Evolutionary conservation across 2,113 vertebrate genomes (phyloP).

Genomic region (Hemibagrus wyckioides): DNA sequence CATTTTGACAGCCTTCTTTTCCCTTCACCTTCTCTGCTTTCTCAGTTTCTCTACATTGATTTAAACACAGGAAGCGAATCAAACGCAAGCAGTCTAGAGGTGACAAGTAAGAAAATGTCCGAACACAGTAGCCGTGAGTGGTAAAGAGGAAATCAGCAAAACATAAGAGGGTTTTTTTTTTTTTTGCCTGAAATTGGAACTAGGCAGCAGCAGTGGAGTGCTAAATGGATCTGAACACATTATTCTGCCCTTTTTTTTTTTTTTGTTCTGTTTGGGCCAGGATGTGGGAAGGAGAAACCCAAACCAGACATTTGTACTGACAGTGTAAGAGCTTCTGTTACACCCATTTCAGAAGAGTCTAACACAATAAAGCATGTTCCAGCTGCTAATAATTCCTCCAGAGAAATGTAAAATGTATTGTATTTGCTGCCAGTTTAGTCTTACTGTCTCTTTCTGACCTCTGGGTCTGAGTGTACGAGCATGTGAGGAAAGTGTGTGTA

Average conservation of each 20-base stretch:
- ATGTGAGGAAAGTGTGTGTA: background rate
- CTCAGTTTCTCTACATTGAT: constrained; percentile 61
- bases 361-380: constrained; percentile 6
- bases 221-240: constrained; percentile 38
- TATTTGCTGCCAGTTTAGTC: background rate
- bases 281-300: constrained; percentile 34
- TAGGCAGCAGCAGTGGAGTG: constrained; percentile 10
- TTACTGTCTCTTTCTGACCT: background rate
- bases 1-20: constrained; percentile 26
- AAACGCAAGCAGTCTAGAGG: constrained; percentile 36
- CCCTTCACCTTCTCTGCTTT: constrained; percentile 19
- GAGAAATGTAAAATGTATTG: constrained; percentile 5
- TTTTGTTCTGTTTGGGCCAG: background rate
- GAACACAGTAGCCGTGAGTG: constrained; percentile 38
- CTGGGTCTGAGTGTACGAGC: background rate
- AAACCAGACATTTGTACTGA: constrained; percentile 27
- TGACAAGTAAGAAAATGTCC: background rate
- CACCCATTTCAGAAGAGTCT: background rate
- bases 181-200: constrained; percentile 54
- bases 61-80: constrained; percentile 63
- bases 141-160: constrained; percentile 54
- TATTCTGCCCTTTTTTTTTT: constrained; percentile 13
- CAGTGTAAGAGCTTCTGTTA: constrained; percentile 22
- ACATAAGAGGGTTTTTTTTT: constrained; percentile 24
- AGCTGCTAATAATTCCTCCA: constrained; percentile 8